Evolutionary conservation across 2,113 vertebrate species (phyloP).

Genomic region (Oreochromis spilurus): DNA sequence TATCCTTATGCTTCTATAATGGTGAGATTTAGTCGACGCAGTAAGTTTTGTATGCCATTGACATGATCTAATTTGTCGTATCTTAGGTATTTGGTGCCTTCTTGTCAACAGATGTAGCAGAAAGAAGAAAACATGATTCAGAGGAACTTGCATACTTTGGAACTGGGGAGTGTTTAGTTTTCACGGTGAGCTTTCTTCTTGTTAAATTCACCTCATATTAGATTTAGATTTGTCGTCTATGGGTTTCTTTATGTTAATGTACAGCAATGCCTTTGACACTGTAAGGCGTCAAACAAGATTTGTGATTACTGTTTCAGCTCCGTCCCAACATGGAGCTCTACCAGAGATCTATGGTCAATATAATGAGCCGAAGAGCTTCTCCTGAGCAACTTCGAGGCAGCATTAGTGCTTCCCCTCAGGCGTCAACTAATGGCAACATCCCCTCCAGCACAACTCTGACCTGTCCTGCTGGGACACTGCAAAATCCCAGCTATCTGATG

Average conservation of each 20-base stretch:
- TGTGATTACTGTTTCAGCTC: conserved; percentile 64
- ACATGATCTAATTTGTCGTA: background rate
- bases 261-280: background rate
- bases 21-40: background rate
- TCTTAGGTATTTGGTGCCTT: conserved; percentile 81
- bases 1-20: background rate
- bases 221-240: background rate
- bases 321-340: conserved; percentile 78
- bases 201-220: background rate
- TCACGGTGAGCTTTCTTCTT: conserved; percentile 64
- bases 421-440: background rate
- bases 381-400: conserved; percentile 19
- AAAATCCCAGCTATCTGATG: conserved; percentile 62
- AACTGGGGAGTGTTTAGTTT: conserved; percentile 85
- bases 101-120: conserved; percentile 78
- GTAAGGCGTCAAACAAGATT: background rate
- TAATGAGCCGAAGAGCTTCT: conserved; percentile 62
- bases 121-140: conserved; percentile 68
- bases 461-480: conserved; percentile 28
- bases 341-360: conserved; percentile 78
- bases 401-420: background rate
- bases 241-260: background rate
- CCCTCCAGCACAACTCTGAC: background rate
- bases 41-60: background rate
- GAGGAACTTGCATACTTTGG: conserved; percentile 74